Percentiles rank a stretch among this genome's conserved stretches.
phyloP scores from a whole-genome alignment of 2,888 invertebrate species.

The Pachydiplax longipennis region DNA sequence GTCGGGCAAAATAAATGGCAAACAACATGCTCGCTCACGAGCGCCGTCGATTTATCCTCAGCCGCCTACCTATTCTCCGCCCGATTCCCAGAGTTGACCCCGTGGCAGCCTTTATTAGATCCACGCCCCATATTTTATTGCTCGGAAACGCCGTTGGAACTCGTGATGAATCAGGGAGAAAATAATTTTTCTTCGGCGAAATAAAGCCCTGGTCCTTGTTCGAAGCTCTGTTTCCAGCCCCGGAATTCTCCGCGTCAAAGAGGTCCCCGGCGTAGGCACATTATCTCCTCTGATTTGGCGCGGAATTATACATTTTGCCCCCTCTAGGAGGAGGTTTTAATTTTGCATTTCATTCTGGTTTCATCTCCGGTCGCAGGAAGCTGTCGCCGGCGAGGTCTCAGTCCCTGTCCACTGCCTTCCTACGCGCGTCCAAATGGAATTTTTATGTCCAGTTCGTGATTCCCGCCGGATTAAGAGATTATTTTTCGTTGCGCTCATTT shows the following conservation, averaged over 20 bases:
- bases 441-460: background rate
- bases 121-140: background rate
- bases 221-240: no score
- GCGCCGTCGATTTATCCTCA: background rate
- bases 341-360: background rate
- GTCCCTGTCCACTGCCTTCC: background rate
- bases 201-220: no score
- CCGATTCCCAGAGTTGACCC: background rate
- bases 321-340: background rate
- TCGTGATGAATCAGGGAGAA: background rate
- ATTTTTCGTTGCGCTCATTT: no score
- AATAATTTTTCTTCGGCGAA: background rate
- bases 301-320: no score
- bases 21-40: background rate
- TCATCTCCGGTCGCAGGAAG: slow-evolving; percentile 34
- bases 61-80: background rate
- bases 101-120: background rate
- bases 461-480: no score
- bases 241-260: no score
- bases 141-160: background rate
- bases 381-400: background rate
- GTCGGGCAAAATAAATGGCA: background rate
- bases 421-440: background rate
- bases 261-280: no score
- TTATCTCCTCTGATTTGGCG: no score